These are phyloP conservation scores for Drosophila melanocephala DNA, from an alignment of 2,888 invertebrate species.

Conservation along the genomic window DNA sequence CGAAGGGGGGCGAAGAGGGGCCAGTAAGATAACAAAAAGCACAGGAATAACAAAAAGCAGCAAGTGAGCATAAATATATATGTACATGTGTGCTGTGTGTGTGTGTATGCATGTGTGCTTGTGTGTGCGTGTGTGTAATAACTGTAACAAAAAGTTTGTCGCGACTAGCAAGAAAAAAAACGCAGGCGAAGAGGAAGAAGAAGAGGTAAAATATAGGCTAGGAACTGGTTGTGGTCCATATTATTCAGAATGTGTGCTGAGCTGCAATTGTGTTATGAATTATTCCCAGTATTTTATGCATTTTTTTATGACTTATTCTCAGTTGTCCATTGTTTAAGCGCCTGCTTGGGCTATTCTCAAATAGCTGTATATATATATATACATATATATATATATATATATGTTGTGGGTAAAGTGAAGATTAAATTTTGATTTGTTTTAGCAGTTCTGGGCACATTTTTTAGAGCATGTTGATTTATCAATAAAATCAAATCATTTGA, in stretches of 20 bases:
- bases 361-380: not conserved
- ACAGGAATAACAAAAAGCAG: not conserved
- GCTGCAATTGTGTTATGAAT: not conserved
- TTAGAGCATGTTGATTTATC: not conserved
- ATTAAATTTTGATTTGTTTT: not conserved
- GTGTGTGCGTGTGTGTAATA: not conserved
- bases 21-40: not conserved
- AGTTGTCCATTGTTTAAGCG: not conserved
- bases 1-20: not conserved
- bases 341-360: not conserved
- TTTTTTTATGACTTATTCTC: not conserved
- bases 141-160: slow-evolving; percentile 2
- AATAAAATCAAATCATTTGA: not conserved
- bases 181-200: not conserved
- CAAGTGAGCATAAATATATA: slow-evolving; percentile 4
- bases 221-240: not conserved
- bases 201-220: not conserved
- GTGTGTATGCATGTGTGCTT: not conserved
- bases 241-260: not conserved
- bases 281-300: not conserved
- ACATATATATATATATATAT: too few species aligned
- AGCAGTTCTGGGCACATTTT: not conserved
- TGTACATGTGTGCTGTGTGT: not conserved
- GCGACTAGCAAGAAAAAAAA: not conserved
- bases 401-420: not conserved